Percentiles rank a stretch among this genome's conserved stretches.
Conservation (phyloP, 2,797 vertebrate genomes). For the Macropodus opercularis region DNA sequence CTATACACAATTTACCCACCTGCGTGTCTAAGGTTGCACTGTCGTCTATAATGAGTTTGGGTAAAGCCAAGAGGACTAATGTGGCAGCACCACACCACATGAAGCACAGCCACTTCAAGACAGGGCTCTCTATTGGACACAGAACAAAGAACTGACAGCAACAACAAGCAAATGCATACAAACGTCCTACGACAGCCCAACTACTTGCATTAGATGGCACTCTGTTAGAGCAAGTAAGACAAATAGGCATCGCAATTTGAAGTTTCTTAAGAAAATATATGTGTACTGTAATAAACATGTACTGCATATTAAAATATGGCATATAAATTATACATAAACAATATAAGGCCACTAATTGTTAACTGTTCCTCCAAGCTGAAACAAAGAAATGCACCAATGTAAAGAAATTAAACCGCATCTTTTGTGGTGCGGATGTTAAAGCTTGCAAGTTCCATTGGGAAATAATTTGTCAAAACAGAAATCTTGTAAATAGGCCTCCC, state of each 20-base stretch:
- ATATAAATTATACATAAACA: too few relatives aligned
- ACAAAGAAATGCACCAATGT: too few relatives aligned
- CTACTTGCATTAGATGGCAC: neutral
- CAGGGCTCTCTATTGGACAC: constrained; percentile 56
- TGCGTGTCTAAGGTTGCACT: constrained; percentile 41
- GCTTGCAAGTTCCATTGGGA: too few relatives aligned
- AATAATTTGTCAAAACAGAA: too few relatives aligned
- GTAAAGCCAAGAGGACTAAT: constrained; percentile 60
- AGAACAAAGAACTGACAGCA: constrained; percentile 12
- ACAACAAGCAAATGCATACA: neutral
- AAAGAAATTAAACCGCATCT: too few relatives aligned
- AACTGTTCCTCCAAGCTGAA: too few relatives aligned
- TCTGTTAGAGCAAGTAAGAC: neutral
- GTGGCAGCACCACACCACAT: constrained; percentile 66
- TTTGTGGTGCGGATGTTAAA: too few relatives aligned
- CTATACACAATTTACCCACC: constrained; percentile 38
- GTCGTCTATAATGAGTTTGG: constrained; percentile 69
- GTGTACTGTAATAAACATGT: too few relatives aligned
- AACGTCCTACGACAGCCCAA: neutral
- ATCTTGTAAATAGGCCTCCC: too few relatives aligned
- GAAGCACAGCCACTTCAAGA: constrained; percentile 75
- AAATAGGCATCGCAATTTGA: neutral
- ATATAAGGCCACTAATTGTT: too few relatives aligned
- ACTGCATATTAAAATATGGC: too few relatives aligned
- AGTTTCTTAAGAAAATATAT: too few relatives aligned